Evolutionary conservation across 2,888 invertebrate species (phyloP).

Genomic region (Nemotelus nigrinus): DNA sequence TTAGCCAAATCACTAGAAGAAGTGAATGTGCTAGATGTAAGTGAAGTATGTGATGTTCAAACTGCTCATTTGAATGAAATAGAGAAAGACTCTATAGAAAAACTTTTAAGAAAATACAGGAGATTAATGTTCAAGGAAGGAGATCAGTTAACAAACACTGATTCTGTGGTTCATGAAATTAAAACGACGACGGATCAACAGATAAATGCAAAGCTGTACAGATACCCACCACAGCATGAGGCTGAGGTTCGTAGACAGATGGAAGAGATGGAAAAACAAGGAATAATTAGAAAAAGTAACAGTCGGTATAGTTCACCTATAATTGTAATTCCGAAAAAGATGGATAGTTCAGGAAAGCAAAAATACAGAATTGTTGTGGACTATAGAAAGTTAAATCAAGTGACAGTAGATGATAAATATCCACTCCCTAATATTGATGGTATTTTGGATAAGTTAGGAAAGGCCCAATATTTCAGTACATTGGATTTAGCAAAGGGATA

Average conservation of each 20-base stretch:
- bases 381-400: conserved; percentile 49
- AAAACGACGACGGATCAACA: conserved; percentile 46
- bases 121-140: conserved; percentile 49
- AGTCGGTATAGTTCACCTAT: conserved; percentile 46
- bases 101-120: conserved; percentile 46
- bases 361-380: conserved; percentile 50
- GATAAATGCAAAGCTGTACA: conserved; percentile 46
- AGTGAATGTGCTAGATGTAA: conserved; percentile 45
- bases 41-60: conserved; percentile 37
- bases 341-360: conserved; percentile 47
- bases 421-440: conserved; percentile 49
- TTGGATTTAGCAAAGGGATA: conserved; percentile 49
- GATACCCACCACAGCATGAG: conserved; percentile 47
- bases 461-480: conserved; percentile 49
- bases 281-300: background rate
- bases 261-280: no score
- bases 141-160: conserved; percentile 33
- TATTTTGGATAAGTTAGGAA: conserved; percentile 46
- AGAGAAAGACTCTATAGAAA: conserved; percentile 38
- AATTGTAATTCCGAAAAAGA: conserved; percentile 49
- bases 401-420: conserved; percentile 49
- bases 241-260: background rate
- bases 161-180: background rate
- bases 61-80: conserved; percentile 47
- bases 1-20: conserved; percentile 45